Conservation (phyloP, 2,888 invertebrate species). For the Hydrotaea diabolus region DNA sequence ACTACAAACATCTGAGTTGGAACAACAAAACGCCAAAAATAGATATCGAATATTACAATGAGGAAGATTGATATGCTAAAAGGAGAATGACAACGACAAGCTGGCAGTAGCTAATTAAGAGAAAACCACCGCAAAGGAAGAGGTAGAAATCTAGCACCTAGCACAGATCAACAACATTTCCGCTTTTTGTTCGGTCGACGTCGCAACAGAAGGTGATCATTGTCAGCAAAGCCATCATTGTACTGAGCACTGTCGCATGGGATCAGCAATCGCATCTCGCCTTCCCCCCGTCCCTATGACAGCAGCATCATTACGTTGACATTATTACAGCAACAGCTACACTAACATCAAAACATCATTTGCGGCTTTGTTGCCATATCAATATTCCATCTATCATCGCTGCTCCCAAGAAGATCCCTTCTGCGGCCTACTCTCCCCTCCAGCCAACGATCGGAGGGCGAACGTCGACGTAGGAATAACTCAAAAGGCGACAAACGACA, state of each 20-base stretch:
- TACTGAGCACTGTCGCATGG: neutral
- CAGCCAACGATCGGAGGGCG: neutral
- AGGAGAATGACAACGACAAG: neutral
- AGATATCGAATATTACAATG: neutral
- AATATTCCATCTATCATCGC: slow-evolving; percentile 34
- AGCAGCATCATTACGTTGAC: slow-evolving; percentile 26
- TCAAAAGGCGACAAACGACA: slow-evolving; percentile 44
- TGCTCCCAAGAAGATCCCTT: neutral
- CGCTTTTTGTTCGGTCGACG: neutral
- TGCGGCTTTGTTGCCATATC: slow-evolving; percentile 35
- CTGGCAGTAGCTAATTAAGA: slow-evolving; percentile 9
- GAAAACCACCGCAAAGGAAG: neutral
- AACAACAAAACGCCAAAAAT: neutral
- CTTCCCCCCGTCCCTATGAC: neutral
- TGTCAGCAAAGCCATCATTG: neutral
- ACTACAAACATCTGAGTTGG: neutral
- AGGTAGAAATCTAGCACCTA: neutral
- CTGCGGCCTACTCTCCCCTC: too few relatives aligned
- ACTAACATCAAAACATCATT: slow-evolving; percentile 28
- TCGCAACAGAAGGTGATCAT: slow-evolving; percentile 14
- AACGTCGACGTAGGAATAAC: neutral
- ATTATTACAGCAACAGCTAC: slow-evolving; percentile 2
- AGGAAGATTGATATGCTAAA: slow-evolving; percentile 6
- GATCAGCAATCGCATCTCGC: neutral
- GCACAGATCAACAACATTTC: neutral